These are phyloP conservation scores for Rhynchopsitta pachyrhyncha DNA, from an alignment of 2,113 vertebrate species.

Conservation along the genomic window DNA sequence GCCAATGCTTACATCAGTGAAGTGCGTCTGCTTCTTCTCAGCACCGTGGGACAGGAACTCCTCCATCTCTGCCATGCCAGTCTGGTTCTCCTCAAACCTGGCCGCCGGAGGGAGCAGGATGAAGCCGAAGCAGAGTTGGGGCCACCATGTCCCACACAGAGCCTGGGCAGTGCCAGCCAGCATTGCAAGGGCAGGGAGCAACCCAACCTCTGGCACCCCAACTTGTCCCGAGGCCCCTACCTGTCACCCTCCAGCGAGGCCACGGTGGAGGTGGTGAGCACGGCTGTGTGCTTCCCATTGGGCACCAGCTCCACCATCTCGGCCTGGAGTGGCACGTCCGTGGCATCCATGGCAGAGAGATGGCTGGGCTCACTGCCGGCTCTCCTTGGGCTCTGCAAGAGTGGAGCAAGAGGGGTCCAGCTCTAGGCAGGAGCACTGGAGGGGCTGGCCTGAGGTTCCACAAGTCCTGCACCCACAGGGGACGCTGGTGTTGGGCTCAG, in stretches of 20 bases:
- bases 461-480: neutral
- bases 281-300: slow-evolving; percentile 70
- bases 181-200: neutral
- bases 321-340: slow-evolving; percentile 56
- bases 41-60: slow-evolving; percentile 83
- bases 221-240: neutral
- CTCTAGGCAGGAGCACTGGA: neutral
- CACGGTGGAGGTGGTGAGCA: neutral
- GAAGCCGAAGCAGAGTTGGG: neutral
- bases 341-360: slow-evolving; percentile 38
- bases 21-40: slow-evolving; percentile 85
- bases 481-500: neutral
- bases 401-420: neutral
- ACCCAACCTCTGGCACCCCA: fast-evolving
- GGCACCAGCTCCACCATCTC: slow-evolving; percentile 82
- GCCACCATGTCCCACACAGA: fast-evolving
- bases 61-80: slow-evolving; percentile 76
- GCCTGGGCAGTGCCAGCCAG: neutral
- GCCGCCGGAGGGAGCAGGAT: neutral
- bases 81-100: slow-evolving; percentile 84
- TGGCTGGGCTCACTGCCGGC: neutral
- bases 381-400: slow-evolving; percentile 39
- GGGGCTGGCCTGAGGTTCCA: neutral
- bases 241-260: slow-evolving; percentile 44
- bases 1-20: slow-evolving; percentile 84